phyloP scores from a whole-genome alignment of 2,113 vertebrate species.

The Tyto alba region DNA sequence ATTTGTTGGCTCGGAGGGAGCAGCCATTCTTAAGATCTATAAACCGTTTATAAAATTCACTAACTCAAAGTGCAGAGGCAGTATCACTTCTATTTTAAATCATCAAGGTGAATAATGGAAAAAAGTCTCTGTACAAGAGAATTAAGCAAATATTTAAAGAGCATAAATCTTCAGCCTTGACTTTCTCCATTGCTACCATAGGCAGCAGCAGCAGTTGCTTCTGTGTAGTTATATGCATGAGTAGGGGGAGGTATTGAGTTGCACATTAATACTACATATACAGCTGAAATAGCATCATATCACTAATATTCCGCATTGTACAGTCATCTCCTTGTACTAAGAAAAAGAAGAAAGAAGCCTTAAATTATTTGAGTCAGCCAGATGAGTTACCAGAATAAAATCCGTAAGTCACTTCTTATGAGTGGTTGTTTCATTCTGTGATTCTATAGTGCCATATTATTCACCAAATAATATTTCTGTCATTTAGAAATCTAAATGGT shows the following conservation, averaged over 20 bases:
- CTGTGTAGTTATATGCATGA: background rate
- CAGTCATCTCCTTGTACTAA: background rate
- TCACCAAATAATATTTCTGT: background rate
- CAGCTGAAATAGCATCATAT: background rate
- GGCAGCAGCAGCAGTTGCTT: background rate
- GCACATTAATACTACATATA: background rate
- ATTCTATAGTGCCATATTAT: background rate
- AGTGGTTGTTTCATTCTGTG: background rate
- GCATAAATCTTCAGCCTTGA: background rate
- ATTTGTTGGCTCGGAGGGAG: background rate
- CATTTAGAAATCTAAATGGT: background rate
- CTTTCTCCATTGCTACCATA: background rate
- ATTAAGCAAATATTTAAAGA: slow-evolving; percentile 12
- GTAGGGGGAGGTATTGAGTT: background rate
- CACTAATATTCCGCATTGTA: background rate
- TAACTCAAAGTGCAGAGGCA: background rate
- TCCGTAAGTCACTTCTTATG: background rate
- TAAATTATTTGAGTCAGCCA: background rate
- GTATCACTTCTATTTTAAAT: background rate
- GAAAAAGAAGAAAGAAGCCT: background rate
- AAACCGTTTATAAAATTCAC: background rate
- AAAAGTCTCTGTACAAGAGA: background rate
- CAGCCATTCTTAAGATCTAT: background rate
- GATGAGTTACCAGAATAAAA: background rate
- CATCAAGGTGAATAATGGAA: background rate